Evolutionary conservation across 1,140 invertebrate species (phyloP), one percentile per base, ranked within the genome.

Genomic region (Steinernema khuongi): DNA sequence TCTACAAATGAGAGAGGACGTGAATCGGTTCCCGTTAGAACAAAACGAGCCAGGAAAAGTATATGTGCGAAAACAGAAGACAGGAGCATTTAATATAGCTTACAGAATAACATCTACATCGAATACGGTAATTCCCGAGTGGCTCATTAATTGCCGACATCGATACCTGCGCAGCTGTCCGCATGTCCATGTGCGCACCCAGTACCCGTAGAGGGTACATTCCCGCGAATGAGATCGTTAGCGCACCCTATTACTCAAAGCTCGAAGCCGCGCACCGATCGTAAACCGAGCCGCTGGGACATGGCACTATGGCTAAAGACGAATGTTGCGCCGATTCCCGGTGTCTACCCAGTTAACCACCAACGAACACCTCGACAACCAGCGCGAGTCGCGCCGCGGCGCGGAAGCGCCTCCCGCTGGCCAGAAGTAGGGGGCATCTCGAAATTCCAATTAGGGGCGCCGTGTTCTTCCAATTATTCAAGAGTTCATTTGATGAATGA

Each of bases 401-500:
- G 36, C 7, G 7, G 36, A n/a, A 7, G 36, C 36, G n/a, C 36
- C 19, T 60, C 50, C 50, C 50, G 19, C 50, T 14, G 4, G 50
- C 26, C 14, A 22, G 7, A 14, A 60, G 50, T 26, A 22, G 36
- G 26, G 50, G 26, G 50, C 50, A 60, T 60, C 50, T 60, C 50
- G 50, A 60, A 60, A 60, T 60, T 60, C 50, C 50, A 60, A 60
- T 60, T 60, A 60, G 50, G 14, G 50, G 50, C 50, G 50, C 50
- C 50, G 50, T 60, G 50, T 60, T 60, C 50, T 22, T 60, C 50
- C 50, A 60, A 60, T 60, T 60, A 60, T 60, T 60, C 50, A 60
- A 60, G 50, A 60, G 50, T 60, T 60, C 50, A 22, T 60, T 60
- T 60, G 50, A 60, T 60, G 50, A 60, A 60, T 60, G 50, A 60